Evolutionary conservation across 2,113 vertebrate genomes (phyloP).

Genomic region (Siniperca knerii): DNA sequence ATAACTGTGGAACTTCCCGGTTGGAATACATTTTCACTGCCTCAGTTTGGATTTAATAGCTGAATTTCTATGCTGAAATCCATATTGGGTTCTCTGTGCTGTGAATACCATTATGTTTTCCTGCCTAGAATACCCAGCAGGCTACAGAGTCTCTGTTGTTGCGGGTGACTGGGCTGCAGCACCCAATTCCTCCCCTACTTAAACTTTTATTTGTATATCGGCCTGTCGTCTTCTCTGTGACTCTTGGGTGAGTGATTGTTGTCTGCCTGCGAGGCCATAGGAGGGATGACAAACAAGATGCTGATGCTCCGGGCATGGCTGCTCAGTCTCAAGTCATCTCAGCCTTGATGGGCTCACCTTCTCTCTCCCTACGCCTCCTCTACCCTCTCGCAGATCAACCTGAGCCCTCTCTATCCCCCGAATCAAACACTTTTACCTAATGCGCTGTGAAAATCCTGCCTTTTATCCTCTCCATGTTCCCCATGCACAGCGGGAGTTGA

Average conservation of each 20-base stretch:
- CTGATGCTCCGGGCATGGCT: conserved; percentile 32
- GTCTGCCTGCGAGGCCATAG: conserved; percentile 49
- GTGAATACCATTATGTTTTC: conserved; percentile 58
- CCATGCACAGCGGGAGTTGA: conserved; percentile 48
- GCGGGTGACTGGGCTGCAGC: conserved; percentile 38
- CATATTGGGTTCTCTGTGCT: conserved; percentile 60
- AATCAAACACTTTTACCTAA: conserved; percentile 71
- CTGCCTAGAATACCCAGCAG: conserved; percentile 56
- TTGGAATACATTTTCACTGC: conserved; percentile 54
- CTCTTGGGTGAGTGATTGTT: conserved; percentile 52
- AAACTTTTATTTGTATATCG: conserved; percentile 29
- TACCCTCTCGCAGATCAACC: conserved; percentile 31
- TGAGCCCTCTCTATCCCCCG: conserved; percentile 46
- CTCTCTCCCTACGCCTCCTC: not conserved
- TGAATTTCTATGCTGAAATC: conserved; percentile 66
- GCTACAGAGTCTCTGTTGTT: conserved; percentile 34
- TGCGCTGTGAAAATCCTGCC: conserved; percentile 57
- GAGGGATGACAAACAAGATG: conserved; percentile 67
- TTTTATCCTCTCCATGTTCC: conserved; percentile 58
- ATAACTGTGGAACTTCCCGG: conserved; percentile 20
- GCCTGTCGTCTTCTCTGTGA: conserved; percentile 31
- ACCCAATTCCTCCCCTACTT: conserved; percentile 36
- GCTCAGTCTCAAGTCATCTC: conserved; percentile 47
- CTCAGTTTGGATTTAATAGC: conserved; percentile 65
- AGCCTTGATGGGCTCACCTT: conserved; percentile 28